Evolutionary conservation across 92 coral and sea anemone species (phyloP).

Genomic region (Epizoanthus scotinus): DNA sequence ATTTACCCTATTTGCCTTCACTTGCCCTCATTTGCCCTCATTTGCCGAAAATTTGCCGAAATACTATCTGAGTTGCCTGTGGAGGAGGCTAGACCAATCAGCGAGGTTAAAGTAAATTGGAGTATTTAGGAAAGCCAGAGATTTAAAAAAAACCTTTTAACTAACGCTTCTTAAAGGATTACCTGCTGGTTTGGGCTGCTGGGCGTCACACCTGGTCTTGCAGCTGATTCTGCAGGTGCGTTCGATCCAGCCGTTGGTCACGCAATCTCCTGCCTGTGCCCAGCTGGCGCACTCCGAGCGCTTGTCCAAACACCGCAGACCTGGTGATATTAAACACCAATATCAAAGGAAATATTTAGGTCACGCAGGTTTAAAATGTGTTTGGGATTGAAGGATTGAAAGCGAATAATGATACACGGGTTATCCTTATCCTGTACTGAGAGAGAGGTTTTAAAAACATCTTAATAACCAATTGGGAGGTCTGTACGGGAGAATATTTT

Average conservation of each 20-base stretch:
- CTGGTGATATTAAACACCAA: slow-evolving; percentile 17
- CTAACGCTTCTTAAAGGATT: background rate
- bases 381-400: background rate
- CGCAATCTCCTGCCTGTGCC: slow-evolving; percentile 71
- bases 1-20: too few relatives aligned
- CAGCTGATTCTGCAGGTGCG: slow-evolving; percentile 75
- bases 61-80: too few relatives aligned
- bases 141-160: too few relatives aligned
- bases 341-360: too few relatives aligned
- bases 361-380: too few relatives aligned
- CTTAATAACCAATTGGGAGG: too few relatives aligned
- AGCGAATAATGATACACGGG: background rate
- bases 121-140: too few relatives aligned
- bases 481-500: too few relatives aligned
- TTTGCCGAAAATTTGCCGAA: too few relatives aligned
- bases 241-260: slow-evolving; percentile 72
- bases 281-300: slow-evolving; percentile 57
- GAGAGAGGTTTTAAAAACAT: too few relatives aligned
- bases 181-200: slow-evolving; percentile 75
- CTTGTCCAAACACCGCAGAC: slow-evolving; percentile 77
- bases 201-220: slow-evolving; percentile 72
- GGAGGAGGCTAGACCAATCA: too few relatives aligned
- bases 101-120: background rate
- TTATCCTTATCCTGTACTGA: background rate
- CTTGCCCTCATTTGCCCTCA: too few relatives aligned